Evolutionary conservation across 2,113 vertebrate genomes (phyloP).

Genomic region (Dendrocopos noguchii): DNA sequence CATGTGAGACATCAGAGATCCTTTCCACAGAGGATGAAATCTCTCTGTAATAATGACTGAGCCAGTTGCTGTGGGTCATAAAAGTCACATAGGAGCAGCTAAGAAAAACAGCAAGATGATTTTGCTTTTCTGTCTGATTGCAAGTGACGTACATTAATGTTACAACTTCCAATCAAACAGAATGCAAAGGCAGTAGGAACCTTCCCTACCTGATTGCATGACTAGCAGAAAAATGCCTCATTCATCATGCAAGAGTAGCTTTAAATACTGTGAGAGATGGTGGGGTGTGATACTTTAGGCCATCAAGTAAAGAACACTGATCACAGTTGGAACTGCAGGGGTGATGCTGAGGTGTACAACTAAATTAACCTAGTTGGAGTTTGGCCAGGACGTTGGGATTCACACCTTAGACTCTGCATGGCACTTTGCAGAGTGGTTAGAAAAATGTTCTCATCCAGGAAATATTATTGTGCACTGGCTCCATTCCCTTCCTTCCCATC

Average conservation of each 20-base stretch:
- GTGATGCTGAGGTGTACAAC: neutral
- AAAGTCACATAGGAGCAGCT: neutral
- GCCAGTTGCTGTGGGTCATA: neutral
- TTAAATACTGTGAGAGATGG: neutral
- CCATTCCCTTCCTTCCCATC: neutral
- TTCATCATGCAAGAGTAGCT: constrained; percentile 1
- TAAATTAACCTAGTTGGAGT: constrained; percentile 16
- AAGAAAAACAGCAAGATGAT: neutral
- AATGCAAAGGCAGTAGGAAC: neutral
- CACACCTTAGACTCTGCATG: neutral
- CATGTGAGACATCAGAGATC: neutral
- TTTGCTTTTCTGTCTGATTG: constrained; percentile 1
- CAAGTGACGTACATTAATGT: neutral
- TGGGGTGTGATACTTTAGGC: neutral
- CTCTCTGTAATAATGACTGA: neutral
- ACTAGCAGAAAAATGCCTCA: neutral
- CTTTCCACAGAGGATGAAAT: neutral
- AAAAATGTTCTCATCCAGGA: neutral
- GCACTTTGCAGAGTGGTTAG: neutral
- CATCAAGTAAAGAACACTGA: neutral
- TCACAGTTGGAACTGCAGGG: constrained; percentile 2
- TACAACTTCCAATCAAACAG: constrained; percentile 15
- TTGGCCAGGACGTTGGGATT: neutral
- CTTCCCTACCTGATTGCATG: neutral
- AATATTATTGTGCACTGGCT: neutral